Conservation (phyloP, 2,113 vertebrate genomes). For the Pithys albifrons region DNA sequence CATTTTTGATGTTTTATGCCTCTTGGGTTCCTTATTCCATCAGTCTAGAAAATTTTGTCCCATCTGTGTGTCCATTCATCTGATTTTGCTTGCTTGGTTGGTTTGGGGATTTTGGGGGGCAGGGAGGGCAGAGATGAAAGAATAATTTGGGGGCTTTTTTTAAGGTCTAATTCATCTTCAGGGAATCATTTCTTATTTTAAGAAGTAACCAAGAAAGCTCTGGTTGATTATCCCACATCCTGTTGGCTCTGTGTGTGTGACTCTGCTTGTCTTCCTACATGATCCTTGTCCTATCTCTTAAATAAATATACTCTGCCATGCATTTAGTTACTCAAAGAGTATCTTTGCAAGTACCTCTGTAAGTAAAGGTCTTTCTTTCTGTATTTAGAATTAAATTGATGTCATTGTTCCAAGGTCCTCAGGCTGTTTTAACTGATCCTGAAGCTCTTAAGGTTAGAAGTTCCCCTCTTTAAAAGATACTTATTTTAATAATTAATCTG, state of each 20-base stretch:
- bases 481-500: conserved; percentile 22
- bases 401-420: background rate
- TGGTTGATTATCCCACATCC: background rate
- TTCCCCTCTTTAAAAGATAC: background rate
- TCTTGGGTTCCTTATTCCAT: background rate
- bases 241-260: background rate
- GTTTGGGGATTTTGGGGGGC: background rate
- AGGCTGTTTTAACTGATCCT: background rate
- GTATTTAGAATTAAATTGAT: background rate
- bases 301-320: background rate
- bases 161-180: rapidly evolving
- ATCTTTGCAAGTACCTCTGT: background rate
- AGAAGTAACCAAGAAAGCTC: background rate
- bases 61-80: background rate
- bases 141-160: background rate
- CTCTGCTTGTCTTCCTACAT: background rate
- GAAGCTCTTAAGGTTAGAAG: background rate
- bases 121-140: background rate
- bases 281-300: background rate
- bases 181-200: background rate
- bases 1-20: background rate
- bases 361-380: background rate
- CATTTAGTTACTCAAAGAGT: background rate
- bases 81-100: background rate
- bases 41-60: background rate